phyloP scores from a whole-genome alignment of 2,113 vertebrate genomes.

The Notothenia coriiceps region DNA sequence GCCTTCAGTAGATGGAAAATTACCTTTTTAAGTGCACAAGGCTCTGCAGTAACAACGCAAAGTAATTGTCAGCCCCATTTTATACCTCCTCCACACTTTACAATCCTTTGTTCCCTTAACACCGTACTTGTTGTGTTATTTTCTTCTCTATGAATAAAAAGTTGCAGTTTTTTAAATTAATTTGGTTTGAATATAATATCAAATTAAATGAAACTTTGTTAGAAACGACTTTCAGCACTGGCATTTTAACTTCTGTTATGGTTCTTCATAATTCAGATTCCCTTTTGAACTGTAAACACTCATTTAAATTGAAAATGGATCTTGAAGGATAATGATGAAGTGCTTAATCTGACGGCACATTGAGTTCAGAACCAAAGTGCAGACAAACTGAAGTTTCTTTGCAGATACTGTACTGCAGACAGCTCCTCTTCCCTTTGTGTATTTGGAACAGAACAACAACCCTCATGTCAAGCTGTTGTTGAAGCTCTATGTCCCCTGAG shows the following conservation, averaged over 20 bases:
- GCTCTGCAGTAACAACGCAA: neutral
- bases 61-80: conserved; percentile 10
- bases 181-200: neutral
- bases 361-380: conserved; percentile 1
- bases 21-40: neutral
- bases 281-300: neutral
- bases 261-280: neutral
- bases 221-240: neutral
- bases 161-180: conserved; percentile 1
- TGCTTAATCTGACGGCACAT: neutral
- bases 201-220: neutral
- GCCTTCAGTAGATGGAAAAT: neutral
- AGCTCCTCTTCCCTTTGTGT: conserved; percentile 34
- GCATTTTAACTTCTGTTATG: neutral
- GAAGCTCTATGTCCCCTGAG: conserved; percentile 51
- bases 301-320: conserved; percentile 7
- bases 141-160: neutral
- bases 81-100: conserved; percentile 1
- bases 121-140: neutral
- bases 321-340: neutral
- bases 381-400: conserved; percentile 27
- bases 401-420: conserved; percentile 23
- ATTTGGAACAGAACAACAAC: conserved; percentile 59
- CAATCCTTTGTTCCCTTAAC: conserved; percentile 2
- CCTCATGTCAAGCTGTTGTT: conserved; percentile 41